A percentile compares a stretch with the other conserved stretches of the same genome.
Evolutionary conservation across 2,113 vertebrate species (phyloP).

Genomic region (Leucopsar rothschildi): DNA sequence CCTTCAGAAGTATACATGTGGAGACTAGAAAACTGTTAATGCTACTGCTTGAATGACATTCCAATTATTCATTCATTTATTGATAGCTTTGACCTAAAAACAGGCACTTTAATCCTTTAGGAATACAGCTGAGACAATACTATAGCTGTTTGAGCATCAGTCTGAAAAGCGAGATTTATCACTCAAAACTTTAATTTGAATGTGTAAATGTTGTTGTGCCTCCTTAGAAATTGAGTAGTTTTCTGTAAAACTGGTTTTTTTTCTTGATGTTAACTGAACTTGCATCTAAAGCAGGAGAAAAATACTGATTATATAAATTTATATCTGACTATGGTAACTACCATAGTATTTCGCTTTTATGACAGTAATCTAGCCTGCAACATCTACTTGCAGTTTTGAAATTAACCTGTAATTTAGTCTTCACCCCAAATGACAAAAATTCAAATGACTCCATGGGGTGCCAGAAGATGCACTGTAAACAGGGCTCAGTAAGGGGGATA

Average conservation of each 20-base stretch:
- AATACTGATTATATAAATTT: conserved; percentile 72
- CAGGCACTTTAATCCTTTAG: conserved; percentile 56
- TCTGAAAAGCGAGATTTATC: conserved; percentile 42
- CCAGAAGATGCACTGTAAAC: conserved; percentile 80
- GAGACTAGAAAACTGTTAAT: conserved; percentile 55
- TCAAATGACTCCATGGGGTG: conserved; percentile 82
- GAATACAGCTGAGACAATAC: conserved; percentile 52
- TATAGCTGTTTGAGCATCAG: conserved; percentile 46
- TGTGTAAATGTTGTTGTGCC: conserved; percentile 56
- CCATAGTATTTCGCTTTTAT: conserved; percentile 71
- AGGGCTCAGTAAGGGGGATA: conserved; percentile 65
- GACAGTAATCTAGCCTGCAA: conserved; percentile 78
- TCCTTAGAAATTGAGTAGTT: conserved; percentile 44
- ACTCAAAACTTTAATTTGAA: conserved; percentile 51
- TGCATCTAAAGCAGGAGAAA: conserved; percentile 66
- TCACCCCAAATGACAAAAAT: conserved; percentile 87
- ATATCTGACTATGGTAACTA: conserved; percentile 69
- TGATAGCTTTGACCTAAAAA: conserved; percentile 75
- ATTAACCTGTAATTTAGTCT: conserved; percentile 88
- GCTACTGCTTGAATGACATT: conserved; percentile 82
- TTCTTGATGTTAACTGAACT: conserved; percentile 59
- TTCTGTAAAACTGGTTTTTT: not conserved
- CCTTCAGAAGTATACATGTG: conserved; percentile 56
- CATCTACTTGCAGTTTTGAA: conserved; percentile 79
- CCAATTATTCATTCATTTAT: conserved; percentile 85